A percentile compares a stretch with the other conserved stretches of the same genome.
Evolutionary conservation across 2,797 vertebrate genomes (phyloP).

Genomic region (Lagorchestes hirsutus): DNA sequence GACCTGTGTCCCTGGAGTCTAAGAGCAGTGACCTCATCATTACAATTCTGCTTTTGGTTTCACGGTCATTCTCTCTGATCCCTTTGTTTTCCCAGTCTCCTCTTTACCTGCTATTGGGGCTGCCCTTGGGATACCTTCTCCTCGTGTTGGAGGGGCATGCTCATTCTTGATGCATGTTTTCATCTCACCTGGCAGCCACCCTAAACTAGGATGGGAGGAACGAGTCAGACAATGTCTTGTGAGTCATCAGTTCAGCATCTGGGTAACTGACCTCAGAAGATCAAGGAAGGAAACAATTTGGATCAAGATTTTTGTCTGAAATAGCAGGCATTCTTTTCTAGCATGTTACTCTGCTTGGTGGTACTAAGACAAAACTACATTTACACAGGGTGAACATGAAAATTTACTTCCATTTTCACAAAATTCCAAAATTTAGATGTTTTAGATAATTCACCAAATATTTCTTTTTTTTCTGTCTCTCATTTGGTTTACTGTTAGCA

Average conservation of each 20-base stretch:
- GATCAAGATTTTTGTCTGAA: not conserved
- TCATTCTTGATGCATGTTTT: not conserved
- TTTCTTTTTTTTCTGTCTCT: not conserved
- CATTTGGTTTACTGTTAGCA: conserved; percentile 66
- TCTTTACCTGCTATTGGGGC: not conserved
- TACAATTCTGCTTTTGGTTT: not conserved
- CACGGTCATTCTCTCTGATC: not conserved
- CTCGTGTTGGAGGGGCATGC: not conserved
- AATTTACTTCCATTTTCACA: not conserved
- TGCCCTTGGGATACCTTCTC: not conserved
- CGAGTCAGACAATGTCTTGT: not conserved
- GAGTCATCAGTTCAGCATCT: not conserved
- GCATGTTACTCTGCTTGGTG: not conserved
- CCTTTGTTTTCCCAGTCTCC: not conserved
- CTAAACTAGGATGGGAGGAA: not conserved
- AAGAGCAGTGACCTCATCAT: not conserved
- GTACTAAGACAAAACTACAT: not conserved
- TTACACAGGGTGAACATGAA: not conserved
- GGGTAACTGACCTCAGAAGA: not conserved
- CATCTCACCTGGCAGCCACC: too few species aligned
- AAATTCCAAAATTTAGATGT: not conserved
- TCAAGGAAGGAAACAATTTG: not conserved
- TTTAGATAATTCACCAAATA: not conserved
- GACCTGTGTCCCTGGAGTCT: not conserved
- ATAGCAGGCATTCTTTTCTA: not conserved